Evolutionary conservation across 2,797 vertebrate species (phyloP).

Genomic region (Clarias fuscus): DNA sequence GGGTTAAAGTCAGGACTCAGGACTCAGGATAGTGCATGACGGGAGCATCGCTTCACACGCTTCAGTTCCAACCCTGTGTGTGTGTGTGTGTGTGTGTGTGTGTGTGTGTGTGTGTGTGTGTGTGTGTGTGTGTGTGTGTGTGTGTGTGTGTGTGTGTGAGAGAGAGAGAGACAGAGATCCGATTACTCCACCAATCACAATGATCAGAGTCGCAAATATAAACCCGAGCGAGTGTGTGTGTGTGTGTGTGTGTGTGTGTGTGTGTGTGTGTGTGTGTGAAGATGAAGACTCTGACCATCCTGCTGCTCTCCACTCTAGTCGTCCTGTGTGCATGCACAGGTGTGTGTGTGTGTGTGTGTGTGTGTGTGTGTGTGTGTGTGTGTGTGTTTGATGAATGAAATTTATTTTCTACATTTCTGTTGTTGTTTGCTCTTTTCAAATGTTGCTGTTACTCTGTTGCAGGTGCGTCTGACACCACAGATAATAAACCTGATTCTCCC

Average conservation of each 20-base stretch:
- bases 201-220: constrained; percentile 61
- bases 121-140: background rate
- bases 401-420: no score
- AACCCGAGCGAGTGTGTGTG: constrained; percentile 52
- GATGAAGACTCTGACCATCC: no score
- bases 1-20: no score
- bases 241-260: constrained; percentile 1
- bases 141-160: constrained; percentile 20
- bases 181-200: constrained; percentile 70
- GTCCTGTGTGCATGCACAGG: background rate
- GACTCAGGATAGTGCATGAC: no score
- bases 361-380: constrained; percentile 15
- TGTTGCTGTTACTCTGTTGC: no score
- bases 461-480: no score
- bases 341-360: background rate
- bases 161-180: constrained; percentile 47
- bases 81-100: constrained; percentile 55
- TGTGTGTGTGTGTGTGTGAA: no score
- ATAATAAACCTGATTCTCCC: no score
- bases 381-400: background rate
- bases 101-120: background rate
- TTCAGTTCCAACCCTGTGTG: background rate
- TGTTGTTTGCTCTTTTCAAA: no score
- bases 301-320: background rate
- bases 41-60: no score